These are phyloP conservation scores for Lordiphosa stackelbergi DNA, from an alignment of 1,140 invertebrate species.

Conservation along the genomic window DNA sequence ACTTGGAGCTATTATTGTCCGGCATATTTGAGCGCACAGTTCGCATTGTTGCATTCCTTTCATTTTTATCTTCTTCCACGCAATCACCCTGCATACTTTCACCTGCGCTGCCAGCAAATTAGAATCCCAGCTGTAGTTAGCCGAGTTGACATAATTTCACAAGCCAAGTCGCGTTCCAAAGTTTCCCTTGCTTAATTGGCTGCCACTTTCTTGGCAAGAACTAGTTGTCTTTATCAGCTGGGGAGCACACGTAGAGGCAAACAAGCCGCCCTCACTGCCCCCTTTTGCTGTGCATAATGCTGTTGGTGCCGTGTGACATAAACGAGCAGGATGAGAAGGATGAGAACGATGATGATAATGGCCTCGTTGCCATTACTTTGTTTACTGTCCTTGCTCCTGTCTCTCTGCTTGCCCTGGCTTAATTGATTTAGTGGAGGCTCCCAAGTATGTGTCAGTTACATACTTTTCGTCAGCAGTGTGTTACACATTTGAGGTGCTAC, in stretches of 20 bases:
- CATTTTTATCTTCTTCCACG: slow-evolving; percentile 20
- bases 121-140: slow-evolving; percentile 41
- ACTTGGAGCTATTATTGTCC: background rate
- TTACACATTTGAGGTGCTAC: slow-evolving; percentile 43
- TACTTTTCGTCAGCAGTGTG: slow-evolving; percentile 57
- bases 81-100: slow-evolving; percentile 23
- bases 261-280: slow-evolving; percentile 11
- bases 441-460: slow-evolving; percentile 30
- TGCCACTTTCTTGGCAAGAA: slow-evolving; percentile 32
- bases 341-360: slow-evolving; percentile 61
- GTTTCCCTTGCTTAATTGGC: slow-evolving; percentile 52
- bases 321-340: background rate
- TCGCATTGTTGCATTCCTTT: slow-evolving; percentile 25
- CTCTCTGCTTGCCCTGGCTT: slow-evolving; percentile 50
- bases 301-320: slow-evolving; percentile 39
- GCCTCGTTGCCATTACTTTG: slow-evolving; percentile 54
- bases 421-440: slow-evolving; percentile 68
- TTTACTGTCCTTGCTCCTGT: slow-evolving; percentile 23
- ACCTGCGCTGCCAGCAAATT: slow-evolving; percentile 52
- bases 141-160: slow-evolving; percentile 47
- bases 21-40: slow-evolving; percentile 40
- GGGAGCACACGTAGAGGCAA: slow-evolving; percentile 24
- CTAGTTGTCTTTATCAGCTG: slow-evolving; percentile 4
- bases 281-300: slow-evolving; percentile 52
- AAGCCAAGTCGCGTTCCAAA: slow-evolving; percentile 39